Evolutionary conservation across 2,888 invertebrate species (phyloP).

Genomic region (Pachymerium ferrugineum): DNA sequence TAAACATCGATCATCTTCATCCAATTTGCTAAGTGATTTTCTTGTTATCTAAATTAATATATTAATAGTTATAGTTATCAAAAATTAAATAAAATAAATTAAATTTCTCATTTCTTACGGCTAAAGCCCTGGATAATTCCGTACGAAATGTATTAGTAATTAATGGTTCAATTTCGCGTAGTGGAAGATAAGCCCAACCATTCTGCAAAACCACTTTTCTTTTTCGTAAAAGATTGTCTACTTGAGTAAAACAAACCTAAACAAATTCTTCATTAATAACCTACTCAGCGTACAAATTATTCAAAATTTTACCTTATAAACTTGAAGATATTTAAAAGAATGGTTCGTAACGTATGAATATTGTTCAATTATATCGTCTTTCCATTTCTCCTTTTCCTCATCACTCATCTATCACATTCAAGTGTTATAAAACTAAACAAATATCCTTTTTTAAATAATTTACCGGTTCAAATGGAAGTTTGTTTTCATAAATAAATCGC

Average conservation of each 20-base stretch:
- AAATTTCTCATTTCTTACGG: conserved; percentile 46
- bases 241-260: conserved; percentile 80
- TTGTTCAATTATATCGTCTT: neutral
- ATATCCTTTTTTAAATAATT: neutral
- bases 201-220: conserved; percentile 70
- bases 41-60: conserved; percentile 54
- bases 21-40: conserved; percentile 65
- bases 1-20: conserved; percentile 75
- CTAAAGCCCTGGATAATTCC: conserved; percentile 62
- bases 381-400: neutral
- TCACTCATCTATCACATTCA: neutral
- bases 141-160: conserved; percentile 69
- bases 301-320: neutral
- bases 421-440: neutral
- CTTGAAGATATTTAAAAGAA: neutral
- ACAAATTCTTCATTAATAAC: conserved; percentile 57
- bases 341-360: neutral
- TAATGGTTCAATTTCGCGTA: conserved; percentile 75
- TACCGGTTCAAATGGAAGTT: neutral
- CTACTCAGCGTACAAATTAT: neutral
- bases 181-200: conserved; percentile 84
- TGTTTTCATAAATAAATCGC: neutral
- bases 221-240: conserved; percentile 70
- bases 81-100: neutral
- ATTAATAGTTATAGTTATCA: neutral